These are phyloP conservation scores for Papilio gigon DNA, from an alignment of 2,888 invertebrate species.

Conservation along the genomic window DNA sequence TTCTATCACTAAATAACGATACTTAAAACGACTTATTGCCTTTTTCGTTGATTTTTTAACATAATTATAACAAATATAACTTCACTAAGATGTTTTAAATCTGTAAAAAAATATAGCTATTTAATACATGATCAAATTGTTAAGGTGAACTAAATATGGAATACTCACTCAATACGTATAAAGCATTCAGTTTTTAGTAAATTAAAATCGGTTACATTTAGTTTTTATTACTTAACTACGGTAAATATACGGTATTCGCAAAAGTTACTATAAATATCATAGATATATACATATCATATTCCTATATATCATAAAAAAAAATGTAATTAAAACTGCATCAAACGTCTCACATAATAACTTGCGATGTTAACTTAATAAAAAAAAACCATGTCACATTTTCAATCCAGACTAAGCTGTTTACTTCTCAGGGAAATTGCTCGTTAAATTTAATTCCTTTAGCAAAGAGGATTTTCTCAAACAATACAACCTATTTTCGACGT, in stretches of 20 bases:
- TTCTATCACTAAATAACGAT: slow-evolving; percentile 36
- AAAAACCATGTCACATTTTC: neutral
- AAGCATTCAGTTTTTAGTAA: neutral
- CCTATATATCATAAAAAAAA: too few relatives aligned
- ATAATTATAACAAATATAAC: neutral
- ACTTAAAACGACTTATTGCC: slow-evolving; percentile 58
- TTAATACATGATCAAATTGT: slow-evolving; percentile 17
- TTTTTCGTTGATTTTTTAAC: slow-evolving; percentile 55
- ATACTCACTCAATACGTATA: neutral
- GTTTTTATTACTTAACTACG: too few relatives aligned
- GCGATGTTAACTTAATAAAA: neutral
- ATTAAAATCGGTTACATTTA: neutral
- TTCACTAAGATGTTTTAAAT: neutral
- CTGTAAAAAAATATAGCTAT: neutral
- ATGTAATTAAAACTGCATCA: too few relatives aligned
- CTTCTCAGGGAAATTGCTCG: slow-evolving; percentile 25
- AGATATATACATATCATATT: too few relatives aligned
- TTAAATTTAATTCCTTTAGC: slow-evolving; percentile 21
- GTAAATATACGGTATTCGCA: too few relatives aligned
- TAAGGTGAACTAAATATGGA: slow-evolving; percentile 4
- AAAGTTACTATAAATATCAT: too few relatives aligned
- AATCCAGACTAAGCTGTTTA: neutral
- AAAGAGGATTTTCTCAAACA: slow-evolving; percentile 14
- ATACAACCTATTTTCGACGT: slow-evolving; percentile 10
- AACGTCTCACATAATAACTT: neutral